Evolutionary conservation across 2,888 invertebrate genomes (phyloP), one percentile per base, ranked within the genome.

Genomic region (Neuroscelio doddi): DNA sequence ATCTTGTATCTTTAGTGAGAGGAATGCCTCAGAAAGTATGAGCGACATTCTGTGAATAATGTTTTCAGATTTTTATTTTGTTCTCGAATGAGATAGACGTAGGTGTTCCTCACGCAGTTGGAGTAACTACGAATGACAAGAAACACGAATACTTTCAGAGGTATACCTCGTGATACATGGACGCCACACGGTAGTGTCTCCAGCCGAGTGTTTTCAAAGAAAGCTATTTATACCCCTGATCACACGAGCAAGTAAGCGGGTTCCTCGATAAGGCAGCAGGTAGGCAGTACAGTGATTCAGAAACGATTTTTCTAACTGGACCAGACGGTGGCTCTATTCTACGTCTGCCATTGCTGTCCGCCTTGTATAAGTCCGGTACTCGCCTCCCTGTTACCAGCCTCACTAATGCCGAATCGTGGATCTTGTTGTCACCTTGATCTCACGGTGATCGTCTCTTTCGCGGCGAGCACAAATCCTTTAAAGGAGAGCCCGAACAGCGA

Each of bases 241-340:
- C 76, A 70, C 70, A 72, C 64, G 64, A 70, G 70, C 72, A 71
- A 63, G 67, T 66, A 67, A 79, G 79, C 79, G 76, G 68, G 79
- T 80, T 79, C 78, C 81, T 81, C 78, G 76, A 81, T 81, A 81
- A 77, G 81, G 80, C 75, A 78, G 76, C 79, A 79, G 80, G 80
- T 80, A 80, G 80, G 80, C 74, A 64, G 76, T 68, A 69, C 72
- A 72, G 76, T 81, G 80, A 81, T 78, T 81, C 80, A 81, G 78
- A 74, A 68, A 39, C 55, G 62, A 74, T 78, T 78, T 79, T 79
- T 79, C 71, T 72, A 71, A 53, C 70, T 64, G 70, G 68, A 70
- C 75, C 75, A 79, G 78, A 74, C 72, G 65, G 71, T 74, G 72
- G 68, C 70, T 74, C 47, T 57, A 64, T 46, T 44, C 41, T 34